phyloP scores from a whole-genome alignment of 2,888 invertebrate genomes.

The Margaritifera margaritifera region DNA sequence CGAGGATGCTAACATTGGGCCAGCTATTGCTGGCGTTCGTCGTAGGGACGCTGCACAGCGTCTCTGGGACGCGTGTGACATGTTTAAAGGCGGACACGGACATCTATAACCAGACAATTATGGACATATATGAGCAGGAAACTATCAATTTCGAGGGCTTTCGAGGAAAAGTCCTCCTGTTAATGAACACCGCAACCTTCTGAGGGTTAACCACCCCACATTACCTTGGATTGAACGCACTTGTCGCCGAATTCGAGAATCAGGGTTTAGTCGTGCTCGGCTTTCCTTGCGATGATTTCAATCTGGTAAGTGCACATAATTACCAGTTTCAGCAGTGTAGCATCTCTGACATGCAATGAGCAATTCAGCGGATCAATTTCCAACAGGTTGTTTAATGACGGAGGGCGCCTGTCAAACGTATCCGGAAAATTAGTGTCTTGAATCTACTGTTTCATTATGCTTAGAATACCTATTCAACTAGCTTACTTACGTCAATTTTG shows the following conservation, averaged over 20 bases:
- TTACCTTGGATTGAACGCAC: conserved; percentile 74
- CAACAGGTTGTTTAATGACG: too few species aligned
- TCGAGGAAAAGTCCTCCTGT: conserved; percentile 58
- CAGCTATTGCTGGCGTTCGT: conserved; percentile 22
- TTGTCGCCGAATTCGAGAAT: conserved; percentile 66
- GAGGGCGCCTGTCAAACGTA: too few species aligned
- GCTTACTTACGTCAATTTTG: too few species aligned
- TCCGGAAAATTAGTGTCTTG: too few species aligned
- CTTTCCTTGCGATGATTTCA: conserved; percentile 74
- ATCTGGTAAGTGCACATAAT: conserved; percentile 47
- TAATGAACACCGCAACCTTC: conserved; percentile 75
- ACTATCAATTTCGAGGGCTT: conserved; percentile 29
- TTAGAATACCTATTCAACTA: too few species aligned
- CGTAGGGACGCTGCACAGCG: conserved; percentile 12
- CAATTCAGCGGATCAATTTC: too few species aligned
- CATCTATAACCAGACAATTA: conserved; percentile 33
- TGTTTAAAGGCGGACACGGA: conserved; percentile 6
- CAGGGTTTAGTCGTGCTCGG: conserved; percentile 69
- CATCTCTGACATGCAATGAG: too few species aligned
- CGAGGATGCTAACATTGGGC: not conserved
- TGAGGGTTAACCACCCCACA: conserved; percentile 73
- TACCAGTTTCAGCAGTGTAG: not conserved
- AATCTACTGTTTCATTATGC: too few species aligned
- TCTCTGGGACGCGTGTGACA: conserved; percentile 9
- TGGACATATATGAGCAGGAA: conserved; percentile 37